phyloP scores from a whole-genome alignment of 2,113 vertebrate species.

The Seriola quinqueradiata region DNA sequence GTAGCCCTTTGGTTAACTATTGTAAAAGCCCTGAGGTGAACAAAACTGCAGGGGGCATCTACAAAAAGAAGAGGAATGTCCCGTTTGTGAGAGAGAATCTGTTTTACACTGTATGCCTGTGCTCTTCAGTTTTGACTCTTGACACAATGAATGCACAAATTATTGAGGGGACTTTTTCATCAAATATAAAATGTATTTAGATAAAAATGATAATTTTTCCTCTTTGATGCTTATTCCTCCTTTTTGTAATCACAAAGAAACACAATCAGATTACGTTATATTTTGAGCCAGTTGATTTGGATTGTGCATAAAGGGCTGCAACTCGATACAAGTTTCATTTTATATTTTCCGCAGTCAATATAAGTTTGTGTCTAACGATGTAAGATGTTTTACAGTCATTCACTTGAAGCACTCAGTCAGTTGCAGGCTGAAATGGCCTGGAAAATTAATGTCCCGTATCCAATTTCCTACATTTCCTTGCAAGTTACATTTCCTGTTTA shows the following conservation, averaged over 20 bases:
- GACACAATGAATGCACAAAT: background rate
- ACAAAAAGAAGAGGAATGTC: constrained; percentile 27
- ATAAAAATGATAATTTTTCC: too few species aligned
- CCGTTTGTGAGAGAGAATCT: background rate
- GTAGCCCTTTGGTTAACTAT: background rate
- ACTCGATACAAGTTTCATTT: background rate
- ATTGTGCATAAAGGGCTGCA: background rate
- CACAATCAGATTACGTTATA: background rate
- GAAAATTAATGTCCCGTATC: background rate
- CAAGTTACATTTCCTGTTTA: background rate
- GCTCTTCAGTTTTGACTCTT: background rate
- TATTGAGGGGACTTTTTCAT: background rate
- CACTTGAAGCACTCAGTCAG: background rate
- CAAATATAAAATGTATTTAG: too few species aligned
- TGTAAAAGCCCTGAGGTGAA: constrained; percentile 3
- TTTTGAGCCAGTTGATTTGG: background rate
- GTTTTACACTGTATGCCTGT: background rate
- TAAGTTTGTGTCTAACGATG: background rate
- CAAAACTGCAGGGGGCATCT: background rate
- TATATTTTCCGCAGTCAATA: background rate
- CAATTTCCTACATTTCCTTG: background rate
- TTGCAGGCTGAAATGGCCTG: background rate
- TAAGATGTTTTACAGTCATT: background rate
- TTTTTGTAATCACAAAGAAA: background rate
- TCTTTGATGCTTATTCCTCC: background rate